These are phyloP conservation scores for Lithodes maja DNA, from an alignment of 2,888 invertebrate genomes.

Conservation along the genomic window DNA sequence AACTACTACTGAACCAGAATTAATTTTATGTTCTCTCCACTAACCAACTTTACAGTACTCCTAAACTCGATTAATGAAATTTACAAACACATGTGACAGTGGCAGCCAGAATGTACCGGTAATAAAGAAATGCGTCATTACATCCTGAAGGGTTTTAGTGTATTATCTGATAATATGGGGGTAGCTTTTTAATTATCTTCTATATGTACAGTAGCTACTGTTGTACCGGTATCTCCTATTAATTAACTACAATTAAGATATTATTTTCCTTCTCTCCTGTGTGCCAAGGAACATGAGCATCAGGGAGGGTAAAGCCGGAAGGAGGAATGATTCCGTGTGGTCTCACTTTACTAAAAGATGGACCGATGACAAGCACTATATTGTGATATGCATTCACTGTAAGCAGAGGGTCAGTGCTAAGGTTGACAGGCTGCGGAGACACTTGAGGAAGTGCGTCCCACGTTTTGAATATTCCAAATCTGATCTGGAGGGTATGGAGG, in stretches of 20 bases:
- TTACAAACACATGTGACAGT: no score
- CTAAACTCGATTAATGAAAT: no score
- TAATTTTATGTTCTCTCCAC: no score
- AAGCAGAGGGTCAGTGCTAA: constrained; percentile 63
- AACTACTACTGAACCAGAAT: no score
- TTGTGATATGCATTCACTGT: constrained; percentile 62
- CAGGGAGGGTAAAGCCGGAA: constrained; percentile 63
- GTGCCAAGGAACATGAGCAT: constrained; percentile 56
- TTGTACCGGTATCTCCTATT: no score
- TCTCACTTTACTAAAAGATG: constrained; percentile 62
- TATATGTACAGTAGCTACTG: no score
- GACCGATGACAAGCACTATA: constrained; percentile 61
- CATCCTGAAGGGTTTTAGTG: no score
- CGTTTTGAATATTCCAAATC: constrained; percentile 46
- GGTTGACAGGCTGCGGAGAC: constrained; percentile 61
- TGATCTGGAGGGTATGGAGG: constrained; percentile 55
- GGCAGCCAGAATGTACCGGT: no score
- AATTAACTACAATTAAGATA: constrained; percentile 28
- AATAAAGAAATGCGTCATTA: no score
- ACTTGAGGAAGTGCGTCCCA: constrained; percentile 60
- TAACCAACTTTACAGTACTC: no score
- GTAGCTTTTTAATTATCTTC: no score
- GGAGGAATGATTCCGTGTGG: constrained; percentile 61
- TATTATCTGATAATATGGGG: no score
- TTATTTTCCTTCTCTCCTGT: constrained; percentile 30